phyloP scores from a whole-genome alignment of 2,113 vertebrate species.

The Amphiprion percula region DNA sequence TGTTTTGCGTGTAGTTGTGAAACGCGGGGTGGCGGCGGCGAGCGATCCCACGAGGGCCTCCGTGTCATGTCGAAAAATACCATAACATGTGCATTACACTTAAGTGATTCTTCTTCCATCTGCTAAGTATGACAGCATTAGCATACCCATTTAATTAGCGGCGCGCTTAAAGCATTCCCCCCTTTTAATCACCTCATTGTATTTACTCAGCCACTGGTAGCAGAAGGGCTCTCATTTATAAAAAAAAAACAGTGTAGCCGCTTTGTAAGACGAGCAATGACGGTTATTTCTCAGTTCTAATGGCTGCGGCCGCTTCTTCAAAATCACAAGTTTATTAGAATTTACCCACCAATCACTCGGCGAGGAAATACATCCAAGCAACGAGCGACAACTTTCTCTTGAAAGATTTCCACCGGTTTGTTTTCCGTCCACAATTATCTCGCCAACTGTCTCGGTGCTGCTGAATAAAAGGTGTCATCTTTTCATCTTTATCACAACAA shows the following conservation, averaged over 20 bases:
- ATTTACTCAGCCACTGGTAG: conserved; percentile 88
- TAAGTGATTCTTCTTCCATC: conserved; percentile 99
- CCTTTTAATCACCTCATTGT: conserved; percentile 99
- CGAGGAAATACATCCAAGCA: no score
- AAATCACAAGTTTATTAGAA: conserved; percentile 6
- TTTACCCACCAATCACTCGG: neutral
- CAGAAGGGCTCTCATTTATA: conserved; percentile 63
- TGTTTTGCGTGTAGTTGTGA: conserved; percentile 52
- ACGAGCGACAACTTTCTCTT: neutral
- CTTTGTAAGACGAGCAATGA: conserved; percentile 39
- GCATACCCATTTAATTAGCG: conserved; percentile 99
- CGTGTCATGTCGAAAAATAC: conserved; percentile 95
- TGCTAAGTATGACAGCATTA: conserved; percentile 99
- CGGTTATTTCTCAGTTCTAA: conserved; percentile 25
- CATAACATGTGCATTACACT: conserved; percentile 98
- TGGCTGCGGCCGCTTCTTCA: neutral
- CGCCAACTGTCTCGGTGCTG: neutral
- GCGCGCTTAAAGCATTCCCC: conserved; percentile 92
- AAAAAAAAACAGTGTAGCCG: conserved; percentile 29
- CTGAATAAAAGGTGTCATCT: conserved; percentile 87
- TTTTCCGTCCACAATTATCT: conserved; percentile 17
- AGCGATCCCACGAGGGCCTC: conserved; percentile 92
- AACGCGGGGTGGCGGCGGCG: conserved; percentile 76
- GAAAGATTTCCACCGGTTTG: conserved; percentile 71
- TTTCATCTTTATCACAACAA: conserved; percentile 92